Conservation (phyloP, 2,113 vertebrate genomes). For the Tragelaphus scriptus region DNA sequence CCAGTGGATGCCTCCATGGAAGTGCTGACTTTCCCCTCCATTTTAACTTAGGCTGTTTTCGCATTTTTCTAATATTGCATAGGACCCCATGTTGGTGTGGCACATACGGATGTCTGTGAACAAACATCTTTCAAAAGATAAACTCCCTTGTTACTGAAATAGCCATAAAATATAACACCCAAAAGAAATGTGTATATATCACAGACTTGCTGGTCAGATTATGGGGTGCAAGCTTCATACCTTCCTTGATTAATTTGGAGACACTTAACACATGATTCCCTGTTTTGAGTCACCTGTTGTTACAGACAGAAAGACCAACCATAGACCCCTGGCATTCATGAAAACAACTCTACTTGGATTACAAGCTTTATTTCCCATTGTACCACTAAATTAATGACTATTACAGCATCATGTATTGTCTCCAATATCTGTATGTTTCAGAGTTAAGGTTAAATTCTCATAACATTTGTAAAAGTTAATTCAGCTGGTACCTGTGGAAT, state of each 20-base stretch:
- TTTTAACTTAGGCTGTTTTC: background rate
- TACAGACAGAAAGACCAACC: background rate
- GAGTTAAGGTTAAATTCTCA: background rate
- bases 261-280: background rate
- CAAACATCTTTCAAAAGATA: background rate
- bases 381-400: background rate
- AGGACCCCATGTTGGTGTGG: background rate
- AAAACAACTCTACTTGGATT: background rate
- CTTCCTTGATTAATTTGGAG: background rate
- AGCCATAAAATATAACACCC: background rate
- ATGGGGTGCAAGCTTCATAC: background rate
- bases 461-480: background rate
- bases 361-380: background rate
- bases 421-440: background rate
- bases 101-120: background rate
- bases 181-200: background rate
- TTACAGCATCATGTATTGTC: background rate
- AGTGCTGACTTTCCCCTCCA: background rate
- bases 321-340: background rate
- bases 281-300: background rate
- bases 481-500: background rate
- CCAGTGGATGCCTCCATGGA: background rate
- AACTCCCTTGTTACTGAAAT: background rate
- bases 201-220: background rate
- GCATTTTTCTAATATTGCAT: background rate